A percentile compares a stretch with the other conserved stretches of the same genome.
phyloP scores from a whole-genome alignment of 2,113 vertebrate genomes.

The Strix aluco region DNA sequence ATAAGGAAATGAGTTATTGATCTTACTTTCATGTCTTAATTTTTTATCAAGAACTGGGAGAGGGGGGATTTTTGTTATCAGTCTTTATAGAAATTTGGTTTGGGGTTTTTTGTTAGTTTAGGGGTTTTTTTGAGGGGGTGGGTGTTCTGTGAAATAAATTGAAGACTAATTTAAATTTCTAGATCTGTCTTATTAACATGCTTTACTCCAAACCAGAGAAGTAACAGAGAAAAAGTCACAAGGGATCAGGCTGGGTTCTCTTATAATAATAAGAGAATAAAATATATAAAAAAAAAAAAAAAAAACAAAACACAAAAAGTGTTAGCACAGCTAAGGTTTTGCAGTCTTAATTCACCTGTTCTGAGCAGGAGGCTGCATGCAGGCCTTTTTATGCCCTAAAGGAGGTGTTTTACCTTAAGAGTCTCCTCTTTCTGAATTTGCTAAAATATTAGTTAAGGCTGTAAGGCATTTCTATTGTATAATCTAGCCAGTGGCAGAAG shows the following conservation, averaged over 20 bases:
- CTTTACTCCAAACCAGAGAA: not conserved
- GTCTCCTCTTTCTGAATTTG: not conserved
- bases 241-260: not conserved
- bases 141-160: not conserved
- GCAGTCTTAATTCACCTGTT: not conserved
- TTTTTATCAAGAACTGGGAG: not conserved
- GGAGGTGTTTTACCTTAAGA: not conserved
- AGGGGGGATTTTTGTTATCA: not conserved
- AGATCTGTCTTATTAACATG: not conserved
- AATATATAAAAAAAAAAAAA: not conserved
- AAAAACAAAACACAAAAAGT: not conserved
- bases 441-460: not conserved
- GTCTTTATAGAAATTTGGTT: not conserved
- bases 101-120: not conserved
- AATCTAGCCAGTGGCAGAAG: not conserved
- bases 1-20: conserved; percentile 20
- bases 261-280: not conserved
- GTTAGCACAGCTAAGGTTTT: not conserved
- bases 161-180: not conserved
- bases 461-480: not conserved
- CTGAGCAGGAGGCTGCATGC: not conserved
- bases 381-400: not conserved
- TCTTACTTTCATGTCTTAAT: conserved; percentile 6
- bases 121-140: not conserved
- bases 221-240: not conserved